Conservation (phyloP, 2,113 vertebrate species). For the Scolopax mira region DNA sequence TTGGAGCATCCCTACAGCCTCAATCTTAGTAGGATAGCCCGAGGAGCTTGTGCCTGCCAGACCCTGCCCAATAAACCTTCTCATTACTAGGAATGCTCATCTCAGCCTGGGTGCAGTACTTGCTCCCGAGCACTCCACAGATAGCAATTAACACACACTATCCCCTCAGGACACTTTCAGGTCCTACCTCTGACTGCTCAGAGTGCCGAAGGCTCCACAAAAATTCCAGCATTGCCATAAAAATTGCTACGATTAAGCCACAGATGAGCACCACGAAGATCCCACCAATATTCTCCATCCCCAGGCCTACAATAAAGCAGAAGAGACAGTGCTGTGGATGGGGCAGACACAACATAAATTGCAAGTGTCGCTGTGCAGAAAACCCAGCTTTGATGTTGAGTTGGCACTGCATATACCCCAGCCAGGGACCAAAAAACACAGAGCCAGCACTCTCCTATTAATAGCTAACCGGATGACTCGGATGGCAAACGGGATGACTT, state of each 20-base stretch:
- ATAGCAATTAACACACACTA: neutral
- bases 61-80: neutral
- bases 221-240: conserved; percentile 98
- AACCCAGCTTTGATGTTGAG: neutral
- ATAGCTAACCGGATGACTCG: neutral
- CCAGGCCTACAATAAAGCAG: conserved; percentile 81
- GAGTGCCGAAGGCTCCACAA: conserved; percentile 93
- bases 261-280: conserved; percentile 99
- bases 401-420: neutral
- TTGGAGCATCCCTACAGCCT: neutral
- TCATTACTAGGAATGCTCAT: neutral
- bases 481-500: conserved; percentile 11
- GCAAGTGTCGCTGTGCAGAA: neutral
- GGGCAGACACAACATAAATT: neutral
- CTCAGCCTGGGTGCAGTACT: neutral
- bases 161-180: neutral
- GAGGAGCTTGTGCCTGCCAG: neutral
- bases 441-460: neutral
- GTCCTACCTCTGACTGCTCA: conserved; percentile 91
- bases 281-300: conserved; percentile 98
- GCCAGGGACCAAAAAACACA: neutral
- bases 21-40: fast-evolving
- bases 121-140: neutral
- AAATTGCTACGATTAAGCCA: conserved; percentile 95
- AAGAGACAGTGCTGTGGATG: neutral